phyloP scores from a whole-genome alignment of 1,140 invertebrate species.

The Drosophila bifasciata region DNA sequence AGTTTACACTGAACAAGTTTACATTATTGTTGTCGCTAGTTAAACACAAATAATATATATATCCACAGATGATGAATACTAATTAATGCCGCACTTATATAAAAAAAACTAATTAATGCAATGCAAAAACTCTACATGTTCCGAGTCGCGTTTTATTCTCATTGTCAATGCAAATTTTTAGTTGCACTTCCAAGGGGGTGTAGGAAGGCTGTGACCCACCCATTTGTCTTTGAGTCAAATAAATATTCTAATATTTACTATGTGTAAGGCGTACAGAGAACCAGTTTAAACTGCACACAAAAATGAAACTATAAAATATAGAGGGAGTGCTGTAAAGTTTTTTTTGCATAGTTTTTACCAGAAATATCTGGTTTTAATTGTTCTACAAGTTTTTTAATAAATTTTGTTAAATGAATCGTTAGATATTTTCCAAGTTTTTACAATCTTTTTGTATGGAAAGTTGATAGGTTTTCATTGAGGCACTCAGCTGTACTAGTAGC shows the following conservation, averaged over 20 bases:
- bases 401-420: conserved; percentile 7
- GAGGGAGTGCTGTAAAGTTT: neutral
- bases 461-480: too few relatives aligned
- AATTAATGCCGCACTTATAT: conserved; percentile 46
- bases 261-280: conserved; percentile 14
- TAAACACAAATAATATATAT: conserved; percentile 29
- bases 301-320: conserved; percentile 2
- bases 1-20: conserved; percentile 52
- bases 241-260: conserved; percentile 35
- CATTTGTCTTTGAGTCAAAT: conserved; percentile 42
- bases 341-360: too few relatives aligned
- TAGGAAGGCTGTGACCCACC: conserved; percentile 31
- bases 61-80: conserved; percentile 26
- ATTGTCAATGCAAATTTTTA: conserved; percentile 56
- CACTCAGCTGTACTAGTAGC: too few relatives aligned
- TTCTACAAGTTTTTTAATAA: conserved; percentile 21
- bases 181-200: conserved; percentile 33
- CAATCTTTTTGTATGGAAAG: neutral
- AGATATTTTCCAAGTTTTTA: neutral
- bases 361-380: neutral
- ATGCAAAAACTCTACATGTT: conserved; percentile 33
- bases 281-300: conserved; percentile 35
- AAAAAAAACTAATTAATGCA: conserved; percentile 55
- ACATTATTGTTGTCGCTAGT: conserved; percentile 40
- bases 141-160: conserved; percentile 36